Conservation (phyloP, 2,888 invertebrate species). For the Drosophila mercatorum region DNA sequence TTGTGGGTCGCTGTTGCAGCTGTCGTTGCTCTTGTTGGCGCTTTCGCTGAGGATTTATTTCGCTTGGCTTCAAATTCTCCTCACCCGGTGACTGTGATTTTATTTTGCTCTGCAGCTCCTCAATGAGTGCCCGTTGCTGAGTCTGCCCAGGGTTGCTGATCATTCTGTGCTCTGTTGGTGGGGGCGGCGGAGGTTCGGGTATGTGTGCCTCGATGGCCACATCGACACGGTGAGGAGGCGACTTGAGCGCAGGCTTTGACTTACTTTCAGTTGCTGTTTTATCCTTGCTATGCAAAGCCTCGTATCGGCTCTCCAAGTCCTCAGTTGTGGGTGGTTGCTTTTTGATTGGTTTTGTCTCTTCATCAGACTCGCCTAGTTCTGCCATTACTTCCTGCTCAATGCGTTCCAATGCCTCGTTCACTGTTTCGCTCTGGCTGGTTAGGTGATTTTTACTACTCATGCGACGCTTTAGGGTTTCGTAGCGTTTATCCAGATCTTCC, state of each 20-base stretch:
- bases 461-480: slow-evolving; percentile 69
- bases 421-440: slow-evolving; percentile 51
- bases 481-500: slow-evolving; percentile 79
- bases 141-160: slow-evolving; percentile 38
- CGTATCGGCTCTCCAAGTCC: slow-evolving; percentile 70
- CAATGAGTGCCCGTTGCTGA: slow-evolving; percentile 74
- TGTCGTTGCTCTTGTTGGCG: slow-evolving; percentile 30
- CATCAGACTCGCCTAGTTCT: slow-evolving; percentile 33
- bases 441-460: slow-evolving; percentile 62
- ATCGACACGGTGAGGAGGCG: slow-evolving; percentile 46
- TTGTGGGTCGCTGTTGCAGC: slow-evolving; percentile 58
- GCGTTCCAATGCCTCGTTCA: slow-evolving; percentile 61
- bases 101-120: slow-evolving; percentile 78
- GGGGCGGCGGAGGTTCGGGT: slow-evolving; percentile 67
- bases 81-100: slow-evolving; percentile 60
- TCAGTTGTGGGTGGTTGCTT: slow-evolving; percentile 60
- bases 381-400: slow-evolving; percentile 65
- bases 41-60: slow-evolving; percentile 73
- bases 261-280: slow-evolving; percentile 11
- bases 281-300: slow-evolving; percentile 63
- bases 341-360: slow-evolving; percentile 21
- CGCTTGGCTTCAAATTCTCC: slow-evolving; percentile 76
- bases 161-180: slow-evolving; percentile 41
- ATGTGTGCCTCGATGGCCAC: slow-evolving; percentile 68
- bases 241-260: slow-evolving; percentile 11